Evolutionary conservation across 2,888 invertebrate genomes (phyloP).

Genomic region (Leptothorax acervorum): DNA sequence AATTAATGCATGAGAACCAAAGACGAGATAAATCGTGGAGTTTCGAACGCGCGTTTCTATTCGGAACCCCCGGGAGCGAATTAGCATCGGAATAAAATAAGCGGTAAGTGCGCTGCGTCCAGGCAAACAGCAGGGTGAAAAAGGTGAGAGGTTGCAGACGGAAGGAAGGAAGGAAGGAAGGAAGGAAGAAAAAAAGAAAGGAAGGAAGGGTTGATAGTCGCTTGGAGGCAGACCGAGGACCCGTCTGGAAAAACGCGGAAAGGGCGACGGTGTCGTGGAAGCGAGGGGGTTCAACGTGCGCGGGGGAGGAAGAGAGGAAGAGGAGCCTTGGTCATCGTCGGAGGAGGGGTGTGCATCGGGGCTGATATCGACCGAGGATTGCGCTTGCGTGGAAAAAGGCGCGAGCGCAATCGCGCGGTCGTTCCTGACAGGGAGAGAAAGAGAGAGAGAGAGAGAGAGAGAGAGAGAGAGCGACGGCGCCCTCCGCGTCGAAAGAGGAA

Average conservation of each 20-base stretch:
- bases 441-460: constrained; percentile 45
- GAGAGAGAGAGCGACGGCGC: constrained; percentile 60
- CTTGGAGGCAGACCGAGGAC: constrained; percentile 13
- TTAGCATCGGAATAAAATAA: constrained; percentile 4
- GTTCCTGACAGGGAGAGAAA: constrained; percentile 37
- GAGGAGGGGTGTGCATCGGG: constrained; percentile 64
- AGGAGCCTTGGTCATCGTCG: constrained; percentile 27
- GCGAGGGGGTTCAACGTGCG: constrained; percentile 26
- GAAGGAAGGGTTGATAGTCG: constrained; percentile 31
- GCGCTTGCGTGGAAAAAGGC: constrained; percentile 83
- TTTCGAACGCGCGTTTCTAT: neutral
- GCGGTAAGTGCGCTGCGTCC: neutral
- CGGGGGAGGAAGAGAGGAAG: constrained; percentile 55
- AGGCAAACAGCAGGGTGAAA: constrained; percentile 24
- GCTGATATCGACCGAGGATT: constrained; percentile 81
- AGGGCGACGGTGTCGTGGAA: constrained; percentile 15
- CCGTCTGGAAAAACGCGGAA: constrained; percentile 56
- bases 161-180: constrained; percentile 17
- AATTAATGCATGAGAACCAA: neutral
- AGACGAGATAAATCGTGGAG: neutral
- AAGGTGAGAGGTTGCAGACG: constrained; percentile 53
- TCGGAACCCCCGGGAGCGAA: neutral
- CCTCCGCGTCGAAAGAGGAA: constrained; percentile 65
- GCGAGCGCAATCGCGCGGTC: constrained; percentile 78
- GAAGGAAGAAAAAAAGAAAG: neutral